These are phyloP conservation scores for Eublepharis macularius DNA, from an alignment of 2,113 vertebrate species.

Conservation along the genomic window DNA sequence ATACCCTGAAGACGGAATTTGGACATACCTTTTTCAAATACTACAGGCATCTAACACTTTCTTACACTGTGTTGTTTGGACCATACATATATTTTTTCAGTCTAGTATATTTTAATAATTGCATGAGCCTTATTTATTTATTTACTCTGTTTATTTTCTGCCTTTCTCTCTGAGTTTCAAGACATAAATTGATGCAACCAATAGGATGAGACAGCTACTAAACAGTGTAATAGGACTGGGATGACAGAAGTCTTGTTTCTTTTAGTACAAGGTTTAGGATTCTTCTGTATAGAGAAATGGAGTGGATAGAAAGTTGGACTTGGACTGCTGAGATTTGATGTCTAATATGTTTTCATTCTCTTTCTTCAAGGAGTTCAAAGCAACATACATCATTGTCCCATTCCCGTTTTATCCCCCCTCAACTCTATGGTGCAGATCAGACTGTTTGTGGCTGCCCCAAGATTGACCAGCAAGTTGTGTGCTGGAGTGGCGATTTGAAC, in stretches of 20 bases:
- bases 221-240: too few species aligned
- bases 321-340: neutral
- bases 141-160: neutral
- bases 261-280: neutral
- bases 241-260: neutral
- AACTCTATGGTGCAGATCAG: neutral
- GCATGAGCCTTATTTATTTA: neutral
- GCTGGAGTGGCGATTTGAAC: too few species aligned
- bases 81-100: rapidly evolving
- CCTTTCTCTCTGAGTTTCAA: neutral
- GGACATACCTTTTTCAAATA: neutral
- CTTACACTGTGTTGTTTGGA: rapidly evolving
- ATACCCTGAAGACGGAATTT: neutral
- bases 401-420: neutral
- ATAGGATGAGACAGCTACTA: too few species aligned
- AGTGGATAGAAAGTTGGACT: neutral
- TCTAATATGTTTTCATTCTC: neutral
- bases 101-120: neutral
- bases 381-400: too few species aligned
- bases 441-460: too few species aligned
- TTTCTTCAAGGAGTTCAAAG: conserved; percentile 5
- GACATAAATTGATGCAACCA: too few species aligned
- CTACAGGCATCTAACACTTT: neutral
- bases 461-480: too few species aligned
- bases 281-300: neutral